These are phyloP conservation scores for Trinectes maculatus DNA, from an alignment of 2,113 vertebrate species.

Conservation along the genomic window DNA sequence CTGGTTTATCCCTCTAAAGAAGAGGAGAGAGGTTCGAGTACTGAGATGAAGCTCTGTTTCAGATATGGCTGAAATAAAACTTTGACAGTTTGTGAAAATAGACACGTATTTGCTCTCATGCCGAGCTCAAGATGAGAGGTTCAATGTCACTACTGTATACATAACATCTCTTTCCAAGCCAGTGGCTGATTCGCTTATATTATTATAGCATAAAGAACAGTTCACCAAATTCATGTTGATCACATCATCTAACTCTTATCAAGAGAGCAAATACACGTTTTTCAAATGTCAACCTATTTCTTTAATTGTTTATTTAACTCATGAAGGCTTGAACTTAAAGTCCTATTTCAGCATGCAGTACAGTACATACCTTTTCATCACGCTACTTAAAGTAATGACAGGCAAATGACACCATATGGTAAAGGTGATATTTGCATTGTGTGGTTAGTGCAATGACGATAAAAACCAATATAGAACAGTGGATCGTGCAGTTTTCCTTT, in stretches of 20 bases:
- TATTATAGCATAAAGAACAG: too few relatives aligned
- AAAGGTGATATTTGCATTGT: constrained; percentile 52
- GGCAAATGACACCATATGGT: constrained; percentile 53
- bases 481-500: constrained; percentile 44
- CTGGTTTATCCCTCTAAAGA: constrained; percentile 88
- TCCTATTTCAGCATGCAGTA: constrained; percentile 57
- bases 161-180: too few relatives aligned
- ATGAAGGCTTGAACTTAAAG: constrained; percentile 3
- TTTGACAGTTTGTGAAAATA: constrained; percentile 5
- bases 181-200: background rate
- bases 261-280: constrained; percentile 26
- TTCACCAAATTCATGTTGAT: too few relatives aligned
- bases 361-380: constrained; percentile 50
- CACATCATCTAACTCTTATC: background rate
- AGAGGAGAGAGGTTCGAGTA: constrained; percentile 29
- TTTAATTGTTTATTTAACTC: constrained; percentile 1
- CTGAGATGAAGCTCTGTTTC: background rate
- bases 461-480: constrained; percentile 33
- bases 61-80: background rate
- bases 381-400: constrained; percentile 34
- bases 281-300: constrained; percentile 10
- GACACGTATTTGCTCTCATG: constrained; percentile 1
- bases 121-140: background rate
- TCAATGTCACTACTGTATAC: background rate
- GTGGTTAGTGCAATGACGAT: constrained; percentile 64